Base-by-base conservation (phyloP, 2,797 vertebrate genomes). In the Hozukius guyotensis region DNA sequence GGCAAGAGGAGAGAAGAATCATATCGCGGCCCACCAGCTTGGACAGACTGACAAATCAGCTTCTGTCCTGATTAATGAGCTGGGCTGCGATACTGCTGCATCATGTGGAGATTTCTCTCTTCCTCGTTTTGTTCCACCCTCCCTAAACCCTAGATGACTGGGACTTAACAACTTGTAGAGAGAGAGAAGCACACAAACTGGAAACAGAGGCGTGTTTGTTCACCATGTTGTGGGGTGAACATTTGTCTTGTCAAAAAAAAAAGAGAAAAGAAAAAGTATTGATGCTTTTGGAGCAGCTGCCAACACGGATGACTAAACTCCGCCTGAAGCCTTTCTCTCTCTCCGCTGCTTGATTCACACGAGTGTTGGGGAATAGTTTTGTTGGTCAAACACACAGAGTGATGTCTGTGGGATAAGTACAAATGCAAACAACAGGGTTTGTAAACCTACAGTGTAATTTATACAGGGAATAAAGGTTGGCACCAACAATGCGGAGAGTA, bases 251-350 rank as follows among this genome's bases (percentile, higher is more conserved):
- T 90, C 67, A 62, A 80, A 73, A 67, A 73, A 77, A 31, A 12
- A 29, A 20, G 18, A 62, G 65, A 74, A 72, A 80, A 82, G 80
- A 84, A 85, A 82, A 76, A 75, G 86, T 90, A 88, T 89, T 92
- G 93, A 93, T 91, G 89, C 80, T 88, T 77, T 76, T 80, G 76
- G 77, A 90, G 84, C 88, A 89, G 90, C 92, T 93, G 91, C 94
- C 93, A 90, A 80, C 84, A 84, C 25, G 13, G 87, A 92, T 91
- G 93, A 93, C 87, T 92, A 91, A 90, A 91, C 86, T 72, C 70
- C 4, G 88, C 92, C 90, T 68, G 77, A 64, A 92, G 92, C 86
- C 74, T 78, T 85, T 87, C 75, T 91, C 80, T 84, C 80, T 46
- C 42, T 46, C 42, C 62, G 67, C 76, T 12, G 82, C 82, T 84